Evolutionary conservation across 2,113 vertebrate species (phyloP).

Genomic region (Bombycilla garrulus): DNA sequence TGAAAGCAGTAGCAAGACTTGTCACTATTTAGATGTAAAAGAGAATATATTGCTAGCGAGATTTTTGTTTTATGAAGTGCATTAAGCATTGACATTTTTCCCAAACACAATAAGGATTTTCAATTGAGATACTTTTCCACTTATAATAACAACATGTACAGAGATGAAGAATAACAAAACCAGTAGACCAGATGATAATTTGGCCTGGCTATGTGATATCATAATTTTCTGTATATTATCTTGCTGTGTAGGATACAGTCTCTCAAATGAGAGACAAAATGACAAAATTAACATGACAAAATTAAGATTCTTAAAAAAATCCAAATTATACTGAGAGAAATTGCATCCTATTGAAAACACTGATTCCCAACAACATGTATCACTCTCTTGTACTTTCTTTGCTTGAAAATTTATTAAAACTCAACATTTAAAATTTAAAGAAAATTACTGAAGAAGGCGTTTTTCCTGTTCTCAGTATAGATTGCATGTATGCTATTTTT

Average conservation of each 20-base stretch:
- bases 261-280: background rate
- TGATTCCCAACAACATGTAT: background rate
- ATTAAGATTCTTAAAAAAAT: background rate
- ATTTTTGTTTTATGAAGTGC: background rate
- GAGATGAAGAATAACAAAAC: background rate
- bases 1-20: background rate
- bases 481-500: background rate
- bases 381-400: background rate
- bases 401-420: background rate
- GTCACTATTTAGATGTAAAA: background rate
- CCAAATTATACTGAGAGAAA: background rate
- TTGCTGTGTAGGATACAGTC: background rate
- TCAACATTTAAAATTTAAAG: background rate
- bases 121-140: background rate
- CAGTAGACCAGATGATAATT: background rate
- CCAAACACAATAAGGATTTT: background rate
- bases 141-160: background rate
- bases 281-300: too few relatives aligned
- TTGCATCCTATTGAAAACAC: background rate
- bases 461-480: background rate
- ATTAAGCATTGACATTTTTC: background rate
- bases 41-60: background rate
- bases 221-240: background rate
- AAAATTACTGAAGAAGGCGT: background rate
- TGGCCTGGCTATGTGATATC: background rate